These are phyloP conservation scores for Scaptomyza polygonia DNA, from an alignment of 2,888 invertebrate genomes.

Conservation along the genomic window DNA sequence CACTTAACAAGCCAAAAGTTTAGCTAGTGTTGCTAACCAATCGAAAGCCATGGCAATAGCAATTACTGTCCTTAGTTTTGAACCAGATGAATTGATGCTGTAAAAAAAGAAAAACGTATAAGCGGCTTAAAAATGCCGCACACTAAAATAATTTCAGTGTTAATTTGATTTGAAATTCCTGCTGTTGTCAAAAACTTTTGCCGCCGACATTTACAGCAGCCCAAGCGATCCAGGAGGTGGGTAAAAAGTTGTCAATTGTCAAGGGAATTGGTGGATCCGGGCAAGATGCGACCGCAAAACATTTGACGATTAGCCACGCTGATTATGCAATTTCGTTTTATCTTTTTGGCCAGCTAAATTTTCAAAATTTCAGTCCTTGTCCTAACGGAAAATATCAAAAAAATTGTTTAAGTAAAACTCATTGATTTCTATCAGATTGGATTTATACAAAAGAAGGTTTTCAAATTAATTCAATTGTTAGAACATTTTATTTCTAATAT, in stretches of 20 bases:
- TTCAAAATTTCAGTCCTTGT: constrained; percentile 9
- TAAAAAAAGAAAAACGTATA: constrained; percentile 43
- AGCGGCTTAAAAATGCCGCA: constrained; percentile 68
- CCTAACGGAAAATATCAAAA: too few species aligned
- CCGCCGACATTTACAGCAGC: constrained; percentile 26
- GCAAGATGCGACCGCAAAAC: constrained; percentile 54
- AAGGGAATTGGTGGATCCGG: constrained; percentile 9
- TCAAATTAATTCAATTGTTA: too few species aligned
- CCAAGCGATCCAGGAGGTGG: not conserved
- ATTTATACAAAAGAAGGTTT: not conserved
- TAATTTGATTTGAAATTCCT: constrained; percentile 63
- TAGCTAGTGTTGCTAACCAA: constrained; percentile 20
- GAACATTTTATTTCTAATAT: too few species aligned
- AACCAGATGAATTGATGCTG: constrained; percentile 28
- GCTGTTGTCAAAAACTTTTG: constrained; percentile 44
- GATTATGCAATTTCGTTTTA: constrained; percentile 71
- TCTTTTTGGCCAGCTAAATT: constrained; percentile 41
- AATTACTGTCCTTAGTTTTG: constrained; percentile 1
- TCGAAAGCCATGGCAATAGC: constrained; percentile 19
- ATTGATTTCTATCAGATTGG: not conserved
- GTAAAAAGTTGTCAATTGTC: constrained; percentile 1
- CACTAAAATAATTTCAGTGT: constrained; percentile 74
- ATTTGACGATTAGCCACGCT: constrained; percentile 67
- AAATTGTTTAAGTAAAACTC: too few species aligned
- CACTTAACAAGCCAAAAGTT: constrained; percentile 28